Base-by-base conservation (phyloP, 2,113 vertebrate genomes). In the Ictalurus furcatus region DNA sequence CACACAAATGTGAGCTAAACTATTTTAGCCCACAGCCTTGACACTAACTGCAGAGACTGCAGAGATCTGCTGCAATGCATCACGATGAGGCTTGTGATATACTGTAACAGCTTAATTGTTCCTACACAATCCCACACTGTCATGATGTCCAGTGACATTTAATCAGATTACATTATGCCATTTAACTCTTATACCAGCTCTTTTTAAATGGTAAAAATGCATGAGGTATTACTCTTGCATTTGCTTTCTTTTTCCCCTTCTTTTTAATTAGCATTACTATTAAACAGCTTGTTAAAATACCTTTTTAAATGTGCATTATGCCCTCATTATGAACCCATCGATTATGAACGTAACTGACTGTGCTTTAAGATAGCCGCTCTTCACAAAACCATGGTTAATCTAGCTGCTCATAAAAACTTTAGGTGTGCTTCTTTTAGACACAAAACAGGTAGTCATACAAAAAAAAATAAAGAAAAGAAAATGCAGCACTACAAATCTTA, bases 21-120 rank as follows among this genome's bases (percentile, higher is more conserved):
- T 71, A 91, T 85, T 83, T 89, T 30, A 54, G 37, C 71, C 86
- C 78, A 88, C 81, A 86, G 65, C 86, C 23, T 28, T 79, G 86
- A 79, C 87, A 86, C 48, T 84, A 48, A 84, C 80, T 83, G 65
- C 87, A 58, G 82, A 84, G 79, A 84, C 87, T 78, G 74, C 40
- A 56, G 11, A 84, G 34, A 88, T 65, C 78, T 82, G 86, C 76
- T 84, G 84, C 87, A 52, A 54, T 58, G 88, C 78, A 86, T 88
- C 86, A 82, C 71, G 59, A 86, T 40, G 65, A 71, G 19, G 76
- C 88, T 89, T 85, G 78, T 59, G 58, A 16, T 23, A 23, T 63
- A 23, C 63, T 63, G 59, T 23, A 44, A 82, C 30, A 82, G 4
- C 14, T 14, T 3, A 13, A 61, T 61, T 12, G 13, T 40, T 83